phyloP scores from a whole-genome alignment of 2,797 vertebrate genomes.

The Choloepus didactylus region DNA sequence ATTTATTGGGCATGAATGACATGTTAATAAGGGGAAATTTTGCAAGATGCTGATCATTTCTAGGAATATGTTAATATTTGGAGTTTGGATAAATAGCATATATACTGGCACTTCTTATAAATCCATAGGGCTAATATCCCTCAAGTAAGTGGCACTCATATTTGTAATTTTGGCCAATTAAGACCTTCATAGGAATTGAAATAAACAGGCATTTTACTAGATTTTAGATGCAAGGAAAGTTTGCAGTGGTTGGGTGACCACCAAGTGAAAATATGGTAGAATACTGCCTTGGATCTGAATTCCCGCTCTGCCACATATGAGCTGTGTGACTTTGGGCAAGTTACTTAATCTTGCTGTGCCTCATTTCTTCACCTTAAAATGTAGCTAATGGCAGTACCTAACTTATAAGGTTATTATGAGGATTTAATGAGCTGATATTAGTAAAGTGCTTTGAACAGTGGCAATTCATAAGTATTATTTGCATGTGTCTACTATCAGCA shows the following conservation, averaged over 20 bases:
- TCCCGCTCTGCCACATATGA: background rate
- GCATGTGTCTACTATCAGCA: background rate
- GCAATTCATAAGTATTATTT: background rate
- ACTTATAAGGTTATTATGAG: background rate
- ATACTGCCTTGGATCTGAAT: background rate
- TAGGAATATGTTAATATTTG: background rate
- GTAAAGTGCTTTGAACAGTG: background rate
- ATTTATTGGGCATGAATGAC: background rate
- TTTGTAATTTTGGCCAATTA: constrained; percentile 11
- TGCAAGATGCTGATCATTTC: background rate
- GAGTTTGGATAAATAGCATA: background rate
- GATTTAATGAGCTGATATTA: background rate
- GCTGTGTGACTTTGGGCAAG: background rate
- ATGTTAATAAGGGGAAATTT: background rate
- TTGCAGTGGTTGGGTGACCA: background rate
- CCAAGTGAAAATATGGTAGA: background rate
- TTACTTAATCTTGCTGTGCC: background rate
- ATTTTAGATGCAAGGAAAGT: background rate
- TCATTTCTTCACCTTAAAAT: background rate
- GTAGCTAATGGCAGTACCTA: background rate
- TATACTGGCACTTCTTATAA: background rate
- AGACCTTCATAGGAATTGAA: background rate
- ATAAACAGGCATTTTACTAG: background rate
- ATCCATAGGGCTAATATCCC: background rate
- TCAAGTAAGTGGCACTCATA: background rate